These are phyloP conservation scores for Drosophila watanabei DNA, from an alignment of 1,140 invertebrate species.

Conservation along the genomic window DNA sequence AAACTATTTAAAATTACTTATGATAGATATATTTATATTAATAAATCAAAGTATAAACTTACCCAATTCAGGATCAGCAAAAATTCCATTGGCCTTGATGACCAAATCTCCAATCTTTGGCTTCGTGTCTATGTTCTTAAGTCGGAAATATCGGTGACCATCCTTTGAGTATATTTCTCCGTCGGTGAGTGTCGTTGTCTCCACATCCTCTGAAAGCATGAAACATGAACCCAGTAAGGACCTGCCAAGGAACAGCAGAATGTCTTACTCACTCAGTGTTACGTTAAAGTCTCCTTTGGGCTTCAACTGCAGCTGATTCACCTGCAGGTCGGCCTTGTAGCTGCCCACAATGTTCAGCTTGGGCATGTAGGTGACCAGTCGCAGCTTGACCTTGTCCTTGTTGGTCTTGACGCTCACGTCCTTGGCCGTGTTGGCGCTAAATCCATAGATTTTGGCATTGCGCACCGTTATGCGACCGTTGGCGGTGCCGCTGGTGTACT, in stretches of 20 bases:
- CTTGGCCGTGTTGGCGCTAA: conserved; percentile 45
- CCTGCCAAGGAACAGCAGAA: not conserved
- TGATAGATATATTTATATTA: not conserved
- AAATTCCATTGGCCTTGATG: conserved; percentile 77
- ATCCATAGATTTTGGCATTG: conserved; percentile 64
- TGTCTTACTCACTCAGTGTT: conserved; percentile 64
- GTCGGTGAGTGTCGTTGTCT: conserved; percentile 47
- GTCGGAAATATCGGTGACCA: conserved; percentile 58
- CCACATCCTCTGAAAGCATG: conserved; percentile 63
- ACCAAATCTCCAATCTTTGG: conserved; percentile 70
- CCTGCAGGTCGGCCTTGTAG: conserved; percentile 78
- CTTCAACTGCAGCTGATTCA: conserved; percentile 74
- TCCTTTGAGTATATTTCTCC: conserved; percentile 69
- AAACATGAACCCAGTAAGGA: not conserved
- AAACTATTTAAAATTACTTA: too few species aligned
- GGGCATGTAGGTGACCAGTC: conserved; percentile 47
- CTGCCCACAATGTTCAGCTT: conserved; percentile 67
- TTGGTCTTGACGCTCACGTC: conserved; percentile 47
- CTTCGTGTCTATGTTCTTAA: conserved; percentile 60
- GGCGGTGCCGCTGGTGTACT: conserved; percentile 60
- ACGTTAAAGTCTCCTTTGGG: conserved; percentile 82
- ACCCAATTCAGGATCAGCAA: conserved; percentile 82
- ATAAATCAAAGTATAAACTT: conserved; percentile 5
- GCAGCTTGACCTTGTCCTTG: conserved; percentile 57
- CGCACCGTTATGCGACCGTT: conserved; percentile 69